Conservation (phyloP, 2,797 vertebrate species). For the Myoxocephalus aenaeus region DNA sequence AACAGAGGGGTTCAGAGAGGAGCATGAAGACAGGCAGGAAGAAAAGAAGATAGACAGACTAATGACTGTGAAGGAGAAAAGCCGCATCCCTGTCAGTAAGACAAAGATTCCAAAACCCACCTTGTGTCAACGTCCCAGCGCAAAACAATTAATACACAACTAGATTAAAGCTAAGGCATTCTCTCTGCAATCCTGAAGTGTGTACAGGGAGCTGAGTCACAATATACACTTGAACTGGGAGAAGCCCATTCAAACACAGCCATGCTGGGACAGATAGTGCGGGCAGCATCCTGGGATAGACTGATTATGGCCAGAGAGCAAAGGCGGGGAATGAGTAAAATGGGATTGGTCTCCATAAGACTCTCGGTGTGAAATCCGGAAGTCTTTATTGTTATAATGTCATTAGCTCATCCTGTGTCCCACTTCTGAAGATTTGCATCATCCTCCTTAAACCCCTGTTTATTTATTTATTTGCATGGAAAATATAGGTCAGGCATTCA, state of each 20-base stretch:
- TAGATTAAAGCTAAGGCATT: conserved; percentile 43
- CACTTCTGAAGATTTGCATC: conserved; percentile 79
- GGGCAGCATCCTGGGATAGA: conserved; percentile 22
- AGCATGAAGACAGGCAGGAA: conserved; percentile 38
- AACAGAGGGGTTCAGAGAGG: conserved; percentile 47
- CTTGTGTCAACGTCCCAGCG: conserved; percentile 34
- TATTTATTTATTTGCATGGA: conserved; percentile 84
- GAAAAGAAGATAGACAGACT: conserved; percentile 49
- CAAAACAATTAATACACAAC: conserved; percentile 42
- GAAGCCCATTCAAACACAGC: conserved; percentile 61
- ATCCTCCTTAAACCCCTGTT: conserved; percentile 66
- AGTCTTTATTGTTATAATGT: conserved; percentile 73
- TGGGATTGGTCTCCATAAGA: conserved; percentile 67
- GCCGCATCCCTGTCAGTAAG: conserved; percentile 49
- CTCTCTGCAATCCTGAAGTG: conserved; percentile 32
- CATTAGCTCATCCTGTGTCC: conserved; percentile 74
- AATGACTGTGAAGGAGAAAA: conserved; percentile 50
- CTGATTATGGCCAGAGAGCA: conserved; percentile 43
- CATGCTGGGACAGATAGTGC: conserved; percentile 45
- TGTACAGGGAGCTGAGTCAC: conserved; percentile 61
- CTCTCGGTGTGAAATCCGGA: conserved; percentile 65
- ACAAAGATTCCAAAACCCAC: conserved; percentile 49
- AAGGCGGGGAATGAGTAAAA: conserved; percentile 42
- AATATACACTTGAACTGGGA: conserved; percentile 55
- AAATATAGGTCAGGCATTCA: conserved; percentile 86